These are phyloP conservation scores for Malacosoma neustria DNA, from an alignment of 2,888 invertebrate species.

Conservation along the genomic window DNA sequence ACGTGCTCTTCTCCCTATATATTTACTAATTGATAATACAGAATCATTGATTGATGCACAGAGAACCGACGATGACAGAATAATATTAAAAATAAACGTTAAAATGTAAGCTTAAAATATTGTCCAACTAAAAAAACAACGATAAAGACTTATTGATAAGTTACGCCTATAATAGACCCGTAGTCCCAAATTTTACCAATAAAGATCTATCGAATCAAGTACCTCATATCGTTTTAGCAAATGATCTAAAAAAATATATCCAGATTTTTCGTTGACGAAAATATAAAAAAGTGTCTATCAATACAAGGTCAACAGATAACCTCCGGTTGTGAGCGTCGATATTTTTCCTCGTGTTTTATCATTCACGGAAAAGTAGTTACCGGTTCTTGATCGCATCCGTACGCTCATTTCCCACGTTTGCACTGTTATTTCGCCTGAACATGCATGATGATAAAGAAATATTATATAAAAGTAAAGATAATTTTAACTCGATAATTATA, in stretches of 20 bases:
- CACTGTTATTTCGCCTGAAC: constrained; percentile 29
- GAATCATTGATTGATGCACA: too few species aligned
- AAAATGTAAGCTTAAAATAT: too few species aligned
- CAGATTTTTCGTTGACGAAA: neutral
- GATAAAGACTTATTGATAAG: constrained; percentile 1
- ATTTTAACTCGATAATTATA: too few species aligned
- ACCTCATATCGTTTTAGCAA: neutral
- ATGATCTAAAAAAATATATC: neutral
- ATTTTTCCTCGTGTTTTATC: constrained; percentile 7
- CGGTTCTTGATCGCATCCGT: constrained; percentile 61
- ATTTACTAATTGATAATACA: too few species aligned
- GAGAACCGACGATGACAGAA: too few species aligned
- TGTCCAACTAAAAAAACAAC: too few species aligned
- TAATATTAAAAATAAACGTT: too few species aligned
- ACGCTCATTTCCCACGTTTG: constrained; percentile 41
- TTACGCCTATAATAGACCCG: neutral
- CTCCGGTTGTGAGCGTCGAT: neutral
- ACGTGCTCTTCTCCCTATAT: too few species aligned
- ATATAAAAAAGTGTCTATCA: neutral
- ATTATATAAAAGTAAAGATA: too few species aligned
- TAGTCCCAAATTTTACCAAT: neutral
- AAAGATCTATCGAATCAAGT: neutral
- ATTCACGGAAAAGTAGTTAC: constrained; percentile 67
- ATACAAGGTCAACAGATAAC: neutral
- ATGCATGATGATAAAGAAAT: constrained; percentile 7